Percentiles rank a stretch among this genome's conserved stretches.
phyloP scores from a whole-genome alignment of 2,797 vertebrate genomes.

The Hippopotamyrus pictus region DNA sequence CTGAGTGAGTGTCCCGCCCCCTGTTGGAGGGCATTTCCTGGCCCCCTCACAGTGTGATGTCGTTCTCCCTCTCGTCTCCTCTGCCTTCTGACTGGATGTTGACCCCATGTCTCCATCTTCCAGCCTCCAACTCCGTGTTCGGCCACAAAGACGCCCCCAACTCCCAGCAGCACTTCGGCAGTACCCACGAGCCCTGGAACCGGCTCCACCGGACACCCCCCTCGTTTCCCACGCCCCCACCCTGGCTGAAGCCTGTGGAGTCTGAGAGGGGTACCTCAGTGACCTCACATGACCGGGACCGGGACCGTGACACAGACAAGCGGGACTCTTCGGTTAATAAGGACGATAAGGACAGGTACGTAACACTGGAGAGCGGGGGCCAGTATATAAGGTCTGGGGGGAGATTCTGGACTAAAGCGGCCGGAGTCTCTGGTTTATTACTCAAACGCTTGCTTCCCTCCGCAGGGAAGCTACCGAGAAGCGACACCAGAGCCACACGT shows the following conservation, averaged over 20 bases:
- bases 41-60: constrained; percentile 16
- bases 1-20: constrained; percentile 76
- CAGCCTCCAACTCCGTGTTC: constrained; percentile 87
- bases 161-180: constrained; percentile 75
- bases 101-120: constrained; percentile 46
- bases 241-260: constrained; percentile 94
- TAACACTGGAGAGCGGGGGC: neutral
- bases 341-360: constrained; percentile 93
- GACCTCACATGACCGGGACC: constrained; percentile 87
- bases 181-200: constrained; percentile 93
- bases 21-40: neutral
- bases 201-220: constrained; percentile 93
- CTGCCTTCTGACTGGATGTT: constrained; percentile 32
- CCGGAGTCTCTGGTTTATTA: too few species aligned
- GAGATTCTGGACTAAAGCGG: neutral
- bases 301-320: constrained; percentile 82
- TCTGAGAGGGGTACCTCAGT: constrained; percentile 85
- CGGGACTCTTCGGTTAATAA: constrained; percentile 81
- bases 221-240: constrained; percentile 95
- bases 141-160: constrained; percentile 91
- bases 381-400: neutral
- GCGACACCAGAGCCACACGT: constrained; percentile 82
- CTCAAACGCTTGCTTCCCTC: neutral
- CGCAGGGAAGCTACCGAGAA: constrained; percentile 84
- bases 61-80: constrained; percentile 48